Evolutionary conservation across 2,113 vertebrate genomes (phyloP), one percentile per base, ranked within the genome.

Genomic region (Naja naja): DNA sequence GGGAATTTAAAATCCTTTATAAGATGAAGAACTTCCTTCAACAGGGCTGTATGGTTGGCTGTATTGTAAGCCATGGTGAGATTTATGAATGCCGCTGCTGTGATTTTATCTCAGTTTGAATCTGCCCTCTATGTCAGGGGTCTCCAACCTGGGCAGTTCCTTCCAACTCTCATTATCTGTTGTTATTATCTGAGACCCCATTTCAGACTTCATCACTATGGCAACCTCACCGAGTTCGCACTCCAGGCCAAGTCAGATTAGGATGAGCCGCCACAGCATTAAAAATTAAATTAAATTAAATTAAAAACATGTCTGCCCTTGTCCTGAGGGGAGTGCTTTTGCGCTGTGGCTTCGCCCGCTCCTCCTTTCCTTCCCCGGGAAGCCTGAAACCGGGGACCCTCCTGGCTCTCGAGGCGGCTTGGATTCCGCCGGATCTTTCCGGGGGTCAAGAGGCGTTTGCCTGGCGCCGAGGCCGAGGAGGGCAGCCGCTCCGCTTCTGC

Each of bases 201-300:
- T 3, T 27, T 27, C 58, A 60, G 58, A 9, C 25, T 60, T 69
- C 30, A 6, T n/a, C 64, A 16, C 64, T 6, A 16, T 6, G 30
- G 11, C 60, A 5, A n/a, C 60, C 60, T n/a, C 64, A 18, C n/a
- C 6, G 12, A 18, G 27, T 5, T n/a, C 10, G 64, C 30, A 18
- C 14, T 16, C 14, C 30, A 18, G n/a, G 30, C 64, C 64, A 69
- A 34, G n/a, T 34, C n/a, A 16, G n/a, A 18, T 18, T n/a, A 6
- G 30, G 69, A 34, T 6, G n/a, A 6, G n/a, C 14, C 18, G n/a
- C n/a, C 34, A 7, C n/a, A 39, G 6, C n/a, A 8, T 81, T 20
- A 39, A 39, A 39, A 7, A 3, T 3, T 1, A 6, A 6, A 2
- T 1, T 1, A 69, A 69, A 5, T n/a, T 5, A 11, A n/a, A 16